phyloP scores from a whole-genome alignment of 1,140 invertebrate genomes.

The Muscidifurax raptorellus region DNA sequence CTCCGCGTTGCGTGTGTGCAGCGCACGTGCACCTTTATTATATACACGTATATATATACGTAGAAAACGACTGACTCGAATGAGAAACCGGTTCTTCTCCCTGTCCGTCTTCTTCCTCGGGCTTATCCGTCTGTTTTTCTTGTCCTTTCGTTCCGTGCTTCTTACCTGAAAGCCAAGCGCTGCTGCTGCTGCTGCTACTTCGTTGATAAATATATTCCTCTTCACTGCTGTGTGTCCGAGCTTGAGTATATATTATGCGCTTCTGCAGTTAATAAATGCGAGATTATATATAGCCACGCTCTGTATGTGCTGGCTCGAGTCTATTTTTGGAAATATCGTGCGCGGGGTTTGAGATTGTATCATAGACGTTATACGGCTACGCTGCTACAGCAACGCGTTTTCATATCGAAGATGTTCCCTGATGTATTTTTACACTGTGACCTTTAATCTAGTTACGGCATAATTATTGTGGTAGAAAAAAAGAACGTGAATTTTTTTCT shows the following conservation, averaged over 20 bases:
- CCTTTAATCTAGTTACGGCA: too few relatives aligned
- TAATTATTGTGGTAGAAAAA: too few relatives aligned
- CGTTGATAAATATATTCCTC: constrained; percentile 38
- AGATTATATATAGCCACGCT: neutral
- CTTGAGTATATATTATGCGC: neutral
- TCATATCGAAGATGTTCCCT: too few relatives aligned
- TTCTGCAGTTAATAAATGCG: constrained; percentile 31
- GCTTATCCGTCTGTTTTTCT: neutral
- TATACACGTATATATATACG: neutral
- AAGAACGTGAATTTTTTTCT: too few relatives aligned
- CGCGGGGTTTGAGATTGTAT: neutral
- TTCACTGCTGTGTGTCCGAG: neutral
- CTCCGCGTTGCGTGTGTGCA: neutral
- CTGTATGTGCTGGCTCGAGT: neutral
- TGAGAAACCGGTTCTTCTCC: constrained; percentile 43
- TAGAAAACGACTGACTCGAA: neutral
- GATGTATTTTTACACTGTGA: too few relatives aligned
- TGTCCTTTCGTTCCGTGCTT: neutral
- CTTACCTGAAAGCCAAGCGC: constrained; percentile 22
- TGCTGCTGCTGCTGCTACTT: neutral
- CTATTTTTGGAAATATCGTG: neutral
- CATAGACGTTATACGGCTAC: neutral
- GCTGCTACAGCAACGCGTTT: too few relatives aligned
- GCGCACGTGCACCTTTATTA: neutral
- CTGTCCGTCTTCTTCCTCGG: neutral